Evolutionary conservation across 92 coral and sea anemone genomes (phyloP).

Genomic region (Parazoanthus darwini): DNA sequence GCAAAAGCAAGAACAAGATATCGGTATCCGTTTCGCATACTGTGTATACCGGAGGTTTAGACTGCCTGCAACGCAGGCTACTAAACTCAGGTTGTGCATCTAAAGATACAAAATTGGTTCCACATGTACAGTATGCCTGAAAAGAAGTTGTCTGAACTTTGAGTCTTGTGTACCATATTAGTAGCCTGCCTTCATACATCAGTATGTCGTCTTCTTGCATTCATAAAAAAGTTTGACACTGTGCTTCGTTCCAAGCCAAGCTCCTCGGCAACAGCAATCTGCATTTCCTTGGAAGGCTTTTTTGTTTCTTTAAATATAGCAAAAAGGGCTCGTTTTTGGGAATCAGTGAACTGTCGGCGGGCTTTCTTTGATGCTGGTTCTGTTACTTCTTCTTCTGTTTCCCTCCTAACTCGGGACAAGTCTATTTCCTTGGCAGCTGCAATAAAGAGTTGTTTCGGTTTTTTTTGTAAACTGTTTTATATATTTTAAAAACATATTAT

Average conservation of each 20-base stretch:
- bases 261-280: conserved; percentile 87
- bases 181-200: conserved; percentile 44
- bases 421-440: conserved; percentile 85
- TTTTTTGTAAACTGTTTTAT: neutral
- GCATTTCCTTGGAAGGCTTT: conserved; percentile 88
- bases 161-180: neutral
- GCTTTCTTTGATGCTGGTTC: conserved; percentile 62
- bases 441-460: neutral
- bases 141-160: too few relatives aligned
- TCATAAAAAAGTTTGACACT: conserved; percentile 90
- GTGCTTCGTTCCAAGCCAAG: conserved; percentile 78
- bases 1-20: too few relatives aligned
- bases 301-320: conserved; percentile 90
- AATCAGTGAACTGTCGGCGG: conserved; percentile 78
- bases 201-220: conserved; percentile 85
- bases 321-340: conserved; percentile 84
- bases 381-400: conserved; percentile 34
- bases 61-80: too few relatives aligned
- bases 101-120: too few relatives aligned
- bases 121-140: too few relatives aligned
- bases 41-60: too few relatives aligned
- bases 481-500: too few relatives aligned
- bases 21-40: too few relatives aligned
- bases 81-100: too few relatives aligned
- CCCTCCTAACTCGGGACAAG: conserved; percentile 53